phyloP scores from a whole-genome alignment of 64 coral and sea anemone genomes.

The Hydrozoanthus tunicans region DNA sequence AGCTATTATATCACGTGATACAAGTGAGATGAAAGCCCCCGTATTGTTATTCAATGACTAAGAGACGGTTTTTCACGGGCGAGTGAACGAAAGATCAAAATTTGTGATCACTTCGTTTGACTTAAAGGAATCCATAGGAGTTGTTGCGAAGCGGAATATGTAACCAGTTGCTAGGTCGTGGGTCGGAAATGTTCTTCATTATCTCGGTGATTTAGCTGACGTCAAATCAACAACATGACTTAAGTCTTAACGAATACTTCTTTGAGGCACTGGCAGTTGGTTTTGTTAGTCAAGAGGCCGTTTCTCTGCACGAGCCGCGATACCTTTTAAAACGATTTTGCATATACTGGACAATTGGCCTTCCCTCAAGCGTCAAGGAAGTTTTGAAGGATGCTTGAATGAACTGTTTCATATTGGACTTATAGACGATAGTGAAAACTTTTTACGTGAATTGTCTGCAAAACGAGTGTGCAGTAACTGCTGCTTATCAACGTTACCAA shows the following conservation, averaged over 20 bases:
- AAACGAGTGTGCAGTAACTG: constrained; percentile 1
- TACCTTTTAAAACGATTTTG: background rate
- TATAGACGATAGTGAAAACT: background rate
- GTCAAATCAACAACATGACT: background rate
- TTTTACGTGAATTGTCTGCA: background rate
- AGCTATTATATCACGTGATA: constrained; percentile 14
- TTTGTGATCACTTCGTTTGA: constrained; percentile 34
- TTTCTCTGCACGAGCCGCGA: constrained; percentile 22
- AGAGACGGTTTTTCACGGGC: constrained; percentile 29
- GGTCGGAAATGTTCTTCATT: background rate
- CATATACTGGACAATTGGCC: background rate
- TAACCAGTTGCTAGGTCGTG: background rate
- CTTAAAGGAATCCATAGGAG: constrained; percentile 4
- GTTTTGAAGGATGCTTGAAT: background rate
- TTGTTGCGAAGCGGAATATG: constrained; percentile 14
- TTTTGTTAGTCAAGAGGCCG: background rate
- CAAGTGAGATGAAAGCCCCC: background rate
- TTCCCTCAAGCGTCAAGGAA: background rate
- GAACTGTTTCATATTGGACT: background rate
- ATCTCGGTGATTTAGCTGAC: background rate
- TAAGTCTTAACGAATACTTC: too few species aligned
- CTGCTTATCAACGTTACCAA: background rate
- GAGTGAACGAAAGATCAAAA: constrained; percentile 40
- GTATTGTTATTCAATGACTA: constrained; percentile 59
- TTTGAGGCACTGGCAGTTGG: background rate